phyloP scores from a whole-genome alignment of 2,888 invertebrate genomes.

The Drosophila prostipennis region DNA sequence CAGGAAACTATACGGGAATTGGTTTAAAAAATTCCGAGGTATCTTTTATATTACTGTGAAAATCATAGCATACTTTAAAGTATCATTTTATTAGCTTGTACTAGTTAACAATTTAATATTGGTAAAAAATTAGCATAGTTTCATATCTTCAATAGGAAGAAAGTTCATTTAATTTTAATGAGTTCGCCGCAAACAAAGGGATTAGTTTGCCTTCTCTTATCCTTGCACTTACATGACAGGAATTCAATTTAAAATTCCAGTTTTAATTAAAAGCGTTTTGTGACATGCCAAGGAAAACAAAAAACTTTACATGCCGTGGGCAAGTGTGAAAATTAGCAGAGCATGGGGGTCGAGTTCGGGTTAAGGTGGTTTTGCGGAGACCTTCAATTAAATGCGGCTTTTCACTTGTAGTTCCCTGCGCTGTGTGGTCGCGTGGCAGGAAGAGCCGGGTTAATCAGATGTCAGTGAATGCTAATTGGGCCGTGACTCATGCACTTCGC shows the following conservation, averaged over 20 bases:
- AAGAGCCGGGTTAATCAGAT: constrained; percentile 34
- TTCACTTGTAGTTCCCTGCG: constrained; percentile 18
- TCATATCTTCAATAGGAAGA: background rate
- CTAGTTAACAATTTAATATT: no score
- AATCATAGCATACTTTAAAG: no score
- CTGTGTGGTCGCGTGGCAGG: constrained; percentile 13
- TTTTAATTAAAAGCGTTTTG: constrained; percentile 27
- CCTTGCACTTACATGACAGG: background rate
- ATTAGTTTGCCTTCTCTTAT: background rate
- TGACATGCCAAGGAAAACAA: constrained; percentile 16
- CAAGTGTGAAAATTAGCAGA: constrained; percentile 18
- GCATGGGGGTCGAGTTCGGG: background rate
- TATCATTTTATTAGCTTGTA: no score
- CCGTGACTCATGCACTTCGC: constrained; percentile 21
- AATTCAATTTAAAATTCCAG: constrained; percentile 17
- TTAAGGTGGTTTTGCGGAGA: background rate
- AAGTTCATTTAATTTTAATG: constrained; percentile 1
- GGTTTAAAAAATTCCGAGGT: background rate
- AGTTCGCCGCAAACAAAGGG: background rate
- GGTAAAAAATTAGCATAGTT: no score
- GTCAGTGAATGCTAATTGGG: constrained; percentile 25
- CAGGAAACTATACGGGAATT: background rate
- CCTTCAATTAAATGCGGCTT: constrained; percentile 27
- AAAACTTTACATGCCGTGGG: background rate
- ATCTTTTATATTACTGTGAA: no score